Evolutionary conservation across 1,140 invertebrate genomes (phyloP).

Genomic region (Drosophila navojoa): DNA sequence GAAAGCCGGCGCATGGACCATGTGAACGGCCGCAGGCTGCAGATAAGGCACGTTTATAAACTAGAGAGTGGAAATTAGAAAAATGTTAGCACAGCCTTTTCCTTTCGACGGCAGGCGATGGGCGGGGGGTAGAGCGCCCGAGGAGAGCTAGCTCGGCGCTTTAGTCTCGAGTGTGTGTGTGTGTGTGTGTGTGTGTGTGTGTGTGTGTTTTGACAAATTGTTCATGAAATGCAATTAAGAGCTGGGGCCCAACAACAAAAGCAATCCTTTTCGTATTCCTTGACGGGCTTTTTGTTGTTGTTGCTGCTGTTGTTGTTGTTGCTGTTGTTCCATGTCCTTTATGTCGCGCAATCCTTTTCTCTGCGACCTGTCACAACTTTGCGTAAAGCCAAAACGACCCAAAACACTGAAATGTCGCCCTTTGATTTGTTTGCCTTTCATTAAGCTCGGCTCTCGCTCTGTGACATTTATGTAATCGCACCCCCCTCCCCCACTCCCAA

Average conservation of each 20-base stretch:
- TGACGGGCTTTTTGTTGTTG: neutral
- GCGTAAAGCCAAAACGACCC: slow-evolving; percentile 28
- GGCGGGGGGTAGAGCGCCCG: neutral
- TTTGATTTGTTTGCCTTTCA: slow-evolving; percentile 40
- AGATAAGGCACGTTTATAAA: slow-evolving; percentile 68
- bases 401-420: slow-evolving; percentile 33
- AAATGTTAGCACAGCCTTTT: neutral
- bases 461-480: slow-evolving; percentile 64
- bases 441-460: neutral
- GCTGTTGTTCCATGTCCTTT: neutral
- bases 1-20: slow-evolving; percentile 26
- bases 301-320: too few species aligned
- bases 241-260: neutral
- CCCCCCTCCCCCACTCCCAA: neutral
- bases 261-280: slow-evolving; percentile 6
- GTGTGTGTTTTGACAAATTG: slow-evolving; percentile 67
- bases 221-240: slow-evolving; percentile 54
- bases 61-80: too few species aligned
- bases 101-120: neutral
- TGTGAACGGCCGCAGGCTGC: slow-evolving; percentile 50
- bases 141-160: neutral
- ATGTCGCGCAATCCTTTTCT: slow-evolving; percentile 32
- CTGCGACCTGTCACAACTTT: slow-evolving; percentile 54
- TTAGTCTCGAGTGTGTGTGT: slow-evolving; percentile 13
- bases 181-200: slow-evolving; percentile 33